Evolutionary conservation across 2,113 vertebrate species (phyloP).

Genomic region (Microtus pennsylvanicus): DNA sequence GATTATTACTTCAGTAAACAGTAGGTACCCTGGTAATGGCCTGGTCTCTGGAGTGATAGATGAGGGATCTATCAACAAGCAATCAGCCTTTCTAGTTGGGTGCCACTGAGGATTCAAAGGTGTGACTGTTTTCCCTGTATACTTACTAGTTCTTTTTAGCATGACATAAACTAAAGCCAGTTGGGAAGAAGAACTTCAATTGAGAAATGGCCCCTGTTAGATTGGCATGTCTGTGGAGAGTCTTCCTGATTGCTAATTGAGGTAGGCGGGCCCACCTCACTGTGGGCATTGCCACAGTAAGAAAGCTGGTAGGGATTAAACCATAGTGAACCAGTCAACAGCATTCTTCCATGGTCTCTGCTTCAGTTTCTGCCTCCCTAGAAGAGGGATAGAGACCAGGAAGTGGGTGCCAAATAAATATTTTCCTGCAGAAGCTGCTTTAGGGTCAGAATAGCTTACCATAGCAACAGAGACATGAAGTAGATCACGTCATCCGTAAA

Average conservation of each 20-base stretch:
- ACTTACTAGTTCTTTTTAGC: background rate
- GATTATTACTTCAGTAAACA: background rate
- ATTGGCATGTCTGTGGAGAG: background rate
- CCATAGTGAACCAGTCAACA: background rate
- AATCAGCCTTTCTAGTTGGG: background rate
- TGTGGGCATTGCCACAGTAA: background rate
- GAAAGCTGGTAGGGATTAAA: background rate
- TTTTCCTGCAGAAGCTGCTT: background rate
- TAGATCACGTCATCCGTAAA: background rate
- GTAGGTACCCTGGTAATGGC: fast-evolving
- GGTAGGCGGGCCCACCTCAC: background rate
- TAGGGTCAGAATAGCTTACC: background rate
- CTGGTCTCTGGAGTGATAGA: too few relatives aligned
- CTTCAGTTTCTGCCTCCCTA: background rate
- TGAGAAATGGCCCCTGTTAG: background rate
- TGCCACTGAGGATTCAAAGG: background rate
- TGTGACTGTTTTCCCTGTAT: background rate
- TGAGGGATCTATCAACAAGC: fast-evolving
- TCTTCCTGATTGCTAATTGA: background rate
- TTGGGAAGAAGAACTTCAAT: background rate
- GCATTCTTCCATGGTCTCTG: background rate
- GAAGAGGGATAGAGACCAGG: background rate
- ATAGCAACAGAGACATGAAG: background rate
- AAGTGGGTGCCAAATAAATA: background rate
- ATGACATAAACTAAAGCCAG: background rate